Base-by-base conservation (phyloP, 1,140 invertebrate genomes). In the Dufourea novaeangliae region DNA sequence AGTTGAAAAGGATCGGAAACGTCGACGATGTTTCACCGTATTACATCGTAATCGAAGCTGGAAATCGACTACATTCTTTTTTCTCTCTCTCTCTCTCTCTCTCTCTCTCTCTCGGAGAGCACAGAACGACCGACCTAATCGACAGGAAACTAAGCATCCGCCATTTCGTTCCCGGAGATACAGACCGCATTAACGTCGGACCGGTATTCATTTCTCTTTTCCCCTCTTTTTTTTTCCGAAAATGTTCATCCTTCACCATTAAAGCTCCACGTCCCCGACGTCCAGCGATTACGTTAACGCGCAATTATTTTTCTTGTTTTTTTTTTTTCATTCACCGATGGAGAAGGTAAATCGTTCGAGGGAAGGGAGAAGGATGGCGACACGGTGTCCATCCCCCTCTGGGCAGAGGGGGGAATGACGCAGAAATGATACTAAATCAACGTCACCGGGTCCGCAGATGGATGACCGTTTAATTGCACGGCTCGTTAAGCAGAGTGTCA, bases 371-470 rank as follows among this genome's bases (percentile, higher is more conserved):
- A 39, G 39, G 39, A 39, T n/a, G 2, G 22, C 3, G 12, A 34
- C 10, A 5, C 12, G 14, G n/a, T 10, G 11, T 17, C 10, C 8
- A 20, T 7, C 41, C 10, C n/a, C 32, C 34, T n/a, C n/a, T n/a
- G n/a, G n/a, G n/a, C n/a, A n/a, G n/a, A n/a, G n/a, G n/a, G 34
- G 34, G 59, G 39, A 66, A 32, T 32, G 63, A 66, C 41, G 41
- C 63, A 29, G 63, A 66, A 66, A 66, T 66, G 63, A 66, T 66
- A 50, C 63, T 66, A 66, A 66, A 50, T 46, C 59, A 62, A 62
- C 22, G 59, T 62, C 59, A 37, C 10, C 32, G n/a, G 34, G 14
- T 1, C 59, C n/a, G 32, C 7, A 62, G 59, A 62, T 62, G 12
- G 59, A 62, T 62, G 59, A 62, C 59, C 59, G 59, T 62, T 62